phyloP scores from a whole-genome alignment of 2,797 vertebrate genomes.

The Sciurus vulgaris region DNA sequence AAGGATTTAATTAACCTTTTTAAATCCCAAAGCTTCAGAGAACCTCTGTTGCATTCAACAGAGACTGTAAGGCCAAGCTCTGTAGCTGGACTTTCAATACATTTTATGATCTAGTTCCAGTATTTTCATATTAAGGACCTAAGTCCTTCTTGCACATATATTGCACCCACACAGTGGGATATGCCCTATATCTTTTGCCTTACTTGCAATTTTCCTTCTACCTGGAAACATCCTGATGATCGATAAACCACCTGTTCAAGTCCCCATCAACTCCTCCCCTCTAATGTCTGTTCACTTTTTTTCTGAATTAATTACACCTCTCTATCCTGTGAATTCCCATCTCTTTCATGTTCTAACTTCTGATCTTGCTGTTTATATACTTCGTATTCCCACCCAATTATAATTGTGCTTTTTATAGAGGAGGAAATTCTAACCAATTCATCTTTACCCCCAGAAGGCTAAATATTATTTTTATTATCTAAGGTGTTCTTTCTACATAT shows the following conservation, averaged over 20 bases:
- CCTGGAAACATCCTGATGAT: not conserved
- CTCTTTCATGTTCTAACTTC: constrained; percentile 17
- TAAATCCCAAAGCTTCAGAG: not conserved
- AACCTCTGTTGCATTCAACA: not conserved
- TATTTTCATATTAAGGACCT: not conserved
- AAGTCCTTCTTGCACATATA: not conserved
- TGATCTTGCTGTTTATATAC: not conserved
- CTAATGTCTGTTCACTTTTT: not conserved
- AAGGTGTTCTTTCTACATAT: not conserved
- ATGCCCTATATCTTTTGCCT: not conserved
- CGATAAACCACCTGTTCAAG: not conserved
- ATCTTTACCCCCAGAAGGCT: not conserved
- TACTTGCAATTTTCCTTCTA: not conserved
- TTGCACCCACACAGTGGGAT: not conserved
- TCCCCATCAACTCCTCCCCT: not conserved
- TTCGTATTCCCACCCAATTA: not conserved
- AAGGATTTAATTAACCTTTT: not conserved
- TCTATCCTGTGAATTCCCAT: not conserved
- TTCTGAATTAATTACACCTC: not conserved
- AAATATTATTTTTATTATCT: not conserved
- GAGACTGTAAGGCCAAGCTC: not conserved
- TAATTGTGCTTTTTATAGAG: not conserved
- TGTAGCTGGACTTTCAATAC: not conserved
- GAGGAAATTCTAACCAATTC: not conserved
- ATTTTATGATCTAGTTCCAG: not conserved